Base-by-base conservation (phyloP, 2,888 invertebrate genomes). In the Neoascia interrupta region DNA sequence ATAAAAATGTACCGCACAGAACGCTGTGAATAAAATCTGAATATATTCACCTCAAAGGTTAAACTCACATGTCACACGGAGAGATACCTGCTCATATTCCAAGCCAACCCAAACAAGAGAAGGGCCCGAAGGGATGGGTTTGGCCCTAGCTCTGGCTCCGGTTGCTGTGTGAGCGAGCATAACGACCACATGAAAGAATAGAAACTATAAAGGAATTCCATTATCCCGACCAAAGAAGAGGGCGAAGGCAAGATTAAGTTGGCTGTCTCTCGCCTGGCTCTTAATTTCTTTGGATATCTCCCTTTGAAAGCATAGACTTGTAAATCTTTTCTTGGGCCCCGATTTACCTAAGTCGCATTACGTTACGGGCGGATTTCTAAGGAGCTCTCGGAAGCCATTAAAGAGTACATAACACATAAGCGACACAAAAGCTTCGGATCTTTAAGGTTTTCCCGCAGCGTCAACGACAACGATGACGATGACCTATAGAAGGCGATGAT, bases 21-120 rank as follows among this genome's bases (percentile, higher is more conserved):
- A 79, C 66, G 66, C 61, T 73, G 43, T 68, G 73, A 72, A 79
- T 73, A 66, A 73, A 79, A 73, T 79, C 73, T 61, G 66, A 79
- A 68, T 68, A 79, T 61, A 73, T 79, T 73, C 79, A 68, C 79
- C 79, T 68, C 61, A 79, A 79, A 73, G 79, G 79, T 79, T 79
- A 79, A 79, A 73, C 79, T 79, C 56, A 61, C 66, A 73, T 73
- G 72, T 79, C 66, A 73, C 73, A 79, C 49, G 28, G 2, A 31
- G 8, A 3, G 31, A 11, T 45, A 45, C 39, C 8, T 49, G 36
- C 56, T 31, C n/a, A n/a, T n/a, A 19, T n/a, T 13, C 37, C 2
- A 26, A 11, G 16, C 13, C 47, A 43, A 51, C 58, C 60, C 31
- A 64, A 60, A 41, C 63, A 63, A 8, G 3, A 72, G 64, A 56